Percentiles rank a stretch among this genome's conserved stretches.
Conservation (phyloP, 2,888 invertebrate species). For the Conistra vaccinii region DNA sequence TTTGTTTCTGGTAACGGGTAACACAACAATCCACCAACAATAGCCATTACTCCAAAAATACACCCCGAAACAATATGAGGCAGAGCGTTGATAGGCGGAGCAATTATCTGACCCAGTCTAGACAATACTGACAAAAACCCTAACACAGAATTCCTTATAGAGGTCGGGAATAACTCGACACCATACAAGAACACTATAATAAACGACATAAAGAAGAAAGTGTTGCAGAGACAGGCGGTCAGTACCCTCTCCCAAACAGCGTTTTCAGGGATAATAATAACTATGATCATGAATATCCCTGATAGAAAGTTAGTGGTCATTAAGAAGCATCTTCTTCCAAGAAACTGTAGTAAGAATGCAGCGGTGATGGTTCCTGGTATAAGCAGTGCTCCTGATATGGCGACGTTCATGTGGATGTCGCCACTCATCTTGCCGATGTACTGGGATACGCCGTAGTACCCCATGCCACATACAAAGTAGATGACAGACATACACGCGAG, state of each 20-base stretch:
- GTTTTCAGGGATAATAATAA: slow-evolving; percentile 72
- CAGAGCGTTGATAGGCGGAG: slow-evolving; percentile 93
- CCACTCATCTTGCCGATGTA: slow-evolving; percentile 94
- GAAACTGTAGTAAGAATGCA: slow-evolving; percentile 90
- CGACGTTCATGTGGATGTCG: slow-evolving; percentile 94
- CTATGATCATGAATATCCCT: slow-evolving; percentile 79
- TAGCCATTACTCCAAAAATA: slow-evolving; percentile 92
- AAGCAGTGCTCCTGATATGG: slow-evolving; percentile 92
- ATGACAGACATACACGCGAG: slow-evolving; percentile 92
- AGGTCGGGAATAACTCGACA: slow-evolving; percentile 96
- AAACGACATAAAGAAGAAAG: slow-evolving; percentile 95
- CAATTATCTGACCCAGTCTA: slow-evolving; percentile 94
- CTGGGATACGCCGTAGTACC: slow-evolving; percentile 96
- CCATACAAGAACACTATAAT: slow-evolving; percentile 95
- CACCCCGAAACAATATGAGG: slow-evolving; percentile 75
- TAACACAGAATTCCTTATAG: slow-evolving; percentile 95
- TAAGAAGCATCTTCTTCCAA: slow-evolving; percentile 92
- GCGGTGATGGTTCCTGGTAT: slow-evolving; percentile 91
- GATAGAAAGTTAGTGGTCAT: slow-evolving; percentile 88
- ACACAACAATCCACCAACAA: slow-evolving; percentile 92
- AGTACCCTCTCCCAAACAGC: slow-evolving; percentile 87
- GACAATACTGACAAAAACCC: slow-evolving; percentile 95
- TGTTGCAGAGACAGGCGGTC: slow-evolving; percentile 93
- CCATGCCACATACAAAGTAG: slow-evolving; percentile 95
- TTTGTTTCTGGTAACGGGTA: slow-evolving; percentile 92